phyloP scores from a whole-genome alignment of 2,113 vertebrate species.

The Rafetus swinhoei region DNA sequence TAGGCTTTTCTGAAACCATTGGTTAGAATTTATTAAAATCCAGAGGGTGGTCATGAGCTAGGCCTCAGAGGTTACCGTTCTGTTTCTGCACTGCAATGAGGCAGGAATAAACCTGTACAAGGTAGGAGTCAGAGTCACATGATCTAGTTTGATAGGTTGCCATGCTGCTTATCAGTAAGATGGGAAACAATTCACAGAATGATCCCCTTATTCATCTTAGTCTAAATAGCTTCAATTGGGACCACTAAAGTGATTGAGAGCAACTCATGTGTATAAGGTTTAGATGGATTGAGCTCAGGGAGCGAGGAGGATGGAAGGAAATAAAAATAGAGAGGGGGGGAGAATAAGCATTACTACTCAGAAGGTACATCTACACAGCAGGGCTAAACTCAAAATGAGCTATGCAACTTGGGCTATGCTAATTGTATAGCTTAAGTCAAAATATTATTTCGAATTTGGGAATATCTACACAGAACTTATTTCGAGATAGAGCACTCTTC shows the following conservation, averaged over 20 bases:
- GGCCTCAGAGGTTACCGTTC: background rate
- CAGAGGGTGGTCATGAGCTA: background rate
- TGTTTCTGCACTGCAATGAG: background rate
- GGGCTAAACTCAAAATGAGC: too few species aligned
- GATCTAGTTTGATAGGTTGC: background rate
- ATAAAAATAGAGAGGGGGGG: too few species aligned
- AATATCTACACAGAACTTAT: too few species aligned
- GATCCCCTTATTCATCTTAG: too few species aligned
- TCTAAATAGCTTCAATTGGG: background rate
- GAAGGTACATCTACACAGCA: background rate
- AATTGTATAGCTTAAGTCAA: too few species aligned
- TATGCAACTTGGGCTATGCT: too few species aligned
- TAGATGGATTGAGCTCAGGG: background rate
- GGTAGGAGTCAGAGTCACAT: background rate
- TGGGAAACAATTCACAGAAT: rapidly evolving
- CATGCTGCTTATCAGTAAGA: rapidly evolving
- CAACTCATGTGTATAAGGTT: background rate
- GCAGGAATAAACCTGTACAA: background rate
- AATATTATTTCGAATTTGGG: too few species aligned
- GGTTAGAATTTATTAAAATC: background rate
- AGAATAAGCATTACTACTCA: background rate
- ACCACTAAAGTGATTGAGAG: rapidly evolving
- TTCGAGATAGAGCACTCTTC: too few species aligned
- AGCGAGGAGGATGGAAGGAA: background rate
- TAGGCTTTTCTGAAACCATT: background rate